Percentiles rank a stretch among this genome's conserved stretches.
phyloP scores from a whole-genome alignment of 2,888 invertebrate species.

The Lasioglossum villosulum region DNA sequence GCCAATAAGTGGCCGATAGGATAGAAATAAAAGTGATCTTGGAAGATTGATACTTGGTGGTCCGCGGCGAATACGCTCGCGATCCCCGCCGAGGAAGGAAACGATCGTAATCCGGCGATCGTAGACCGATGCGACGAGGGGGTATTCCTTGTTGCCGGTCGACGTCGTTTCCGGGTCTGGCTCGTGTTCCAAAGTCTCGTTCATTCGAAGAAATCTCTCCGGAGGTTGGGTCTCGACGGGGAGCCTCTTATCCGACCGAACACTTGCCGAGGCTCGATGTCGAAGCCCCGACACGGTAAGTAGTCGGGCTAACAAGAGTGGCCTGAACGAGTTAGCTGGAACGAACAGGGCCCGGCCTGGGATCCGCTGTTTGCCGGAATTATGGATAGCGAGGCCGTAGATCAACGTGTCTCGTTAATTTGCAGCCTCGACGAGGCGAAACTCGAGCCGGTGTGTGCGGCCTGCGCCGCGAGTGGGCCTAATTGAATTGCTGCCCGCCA shows the following conservation, averaged over 20 bases:
- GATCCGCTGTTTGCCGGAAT: slow-evolving; percentile 42
- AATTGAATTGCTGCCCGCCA: slow-evolving; percentile 28
- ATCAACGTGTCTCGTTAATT: slow-evolving; percentile 41
- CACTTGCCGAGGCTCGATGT: slow-evolving; percentile 36
- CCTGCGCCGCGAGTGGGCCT: slow-evolving; percentile 1
- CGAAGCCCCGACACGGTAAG: slow-evolving; percentile 40
- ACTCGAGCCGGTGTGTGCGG: slow-evolving; percentile 13
- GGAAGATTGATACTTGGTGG: slow-evolving; percentile 17
- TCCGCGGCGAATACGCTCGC: not conserved
- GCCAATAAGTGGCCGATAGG: slow-evolving; percentile 4
- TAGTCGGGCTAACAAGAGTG: slow-evolving; percentile 52
- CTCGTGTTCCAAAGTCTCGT: slow-evolving; percentile 13
- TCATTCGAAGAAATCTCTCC: slow-evolving; percentile 19
- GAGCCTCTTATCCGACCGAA: slow-evolving; percentile 50
- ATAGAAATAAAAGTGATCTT: slow-evolving; percentile 37
- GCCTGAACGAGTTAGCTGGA: slow-evolving; percentile 19
- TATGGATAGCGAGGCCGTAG: slow-evolving; percentile 23
- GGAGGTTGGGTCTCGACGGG: slow-evolving; percentile 18
- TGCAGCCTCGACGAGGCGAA: slow-evolving; percentile 9
- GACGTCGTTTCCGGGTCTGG: not conserved
- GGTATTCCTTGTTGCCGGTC: slow-evolving; percentile 37
- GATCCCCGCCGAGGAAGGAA: not conserved
- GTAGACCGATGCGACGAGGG: not conserved
- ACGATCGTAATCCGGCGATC: slow-evolving; percentile 26
- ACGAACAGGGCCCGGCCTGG: not conserved